A percentile compares a stretch with the other conserved stretches of the same genome.
phyloP scores from a whole-genome alignment of 2,797 vertebrate genomes.

The Danio kyathit region DNA sequence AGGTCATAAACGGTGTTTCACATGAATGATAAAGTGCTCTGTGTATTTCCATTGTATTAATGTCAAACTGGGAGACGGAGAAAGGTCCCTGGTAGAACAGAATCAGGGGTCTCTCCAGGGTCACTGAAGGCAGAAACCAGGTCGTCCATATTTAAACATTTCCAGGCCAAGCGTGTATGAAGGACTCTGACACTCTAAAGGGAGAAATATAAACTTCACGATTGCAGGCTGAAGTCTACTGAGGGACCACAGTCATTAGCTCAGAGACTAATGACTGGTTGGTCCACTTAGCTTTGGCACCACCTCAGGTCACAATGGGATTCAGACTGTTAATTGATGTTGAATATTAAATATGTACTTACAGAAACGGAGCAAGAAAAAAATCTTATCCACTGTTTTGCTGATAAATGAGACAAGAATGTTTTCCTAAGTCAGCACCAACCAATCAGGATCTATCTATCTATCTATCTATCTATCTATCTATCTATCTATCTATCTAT shows the following conservation, averaged over 20 bases:
- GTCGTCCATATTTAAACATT: constrained; percentile 30
- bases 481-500: too few species aligned
- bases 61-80: constrained; percentile 38
- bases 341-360: background rate
- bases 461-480: too few species aligned
- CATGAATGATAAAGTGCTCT: constrained; percentile 45
- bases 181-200: constrained; percentile 1
- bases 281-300: constrained; percentile 6
- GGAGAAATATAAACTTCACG: constrained; percentile 27
- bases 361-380: background rate
- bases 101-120: constrained; percentile 30
- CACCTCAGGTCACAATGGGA: constrained; percentile 6
- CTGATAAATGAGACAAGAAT: too few species aligned
- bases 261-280: constrained; percentile 6
- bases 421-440: too few species aligned
- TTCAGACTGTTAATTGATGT: constrained; percentile 2
- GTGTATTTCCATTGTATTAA: constrained; percentile 49
- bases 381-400: too few species aligned
- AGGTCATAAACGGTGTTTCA: constrained; percentile 54
- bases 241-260: constrained; percentile 32
- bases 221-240: constrained; percentile 4
- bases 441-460: too few species aligned
- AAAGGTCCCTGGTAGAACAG: constrained; percentile 30
- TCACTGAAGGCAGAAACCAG: constrained; percentile 12
- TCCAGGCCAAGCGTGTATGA: constrained; percentile 24